Evolutionary conservation across 2,113 vertebrate species (phyloP).

Genomic region (Mus spicilegus): DNA sequence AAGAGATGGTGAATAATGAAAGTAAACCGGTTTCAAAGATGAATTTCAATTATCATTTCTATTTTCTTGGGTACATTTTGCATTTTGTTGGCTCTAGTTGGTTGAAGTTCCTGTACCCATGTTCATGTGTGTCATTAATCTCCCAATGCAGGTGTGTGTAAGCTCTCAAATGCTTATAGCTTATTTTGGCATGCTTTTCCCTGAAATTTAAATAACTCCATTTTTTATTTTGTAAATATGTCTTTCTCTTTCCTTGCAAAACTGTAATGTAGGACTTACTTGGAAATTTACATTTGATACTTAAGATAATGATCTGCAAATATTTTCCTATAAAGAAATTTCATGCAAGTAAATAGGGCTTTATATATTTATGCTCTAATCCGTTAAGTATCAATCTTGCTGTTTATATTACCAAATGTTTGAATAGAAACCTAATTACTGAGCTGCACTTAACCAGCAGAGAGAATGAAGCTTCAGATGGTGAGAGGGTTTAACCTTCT

Average conservation of each 20-base stretch:
- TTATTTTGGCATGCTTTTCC: slow-evolving; percentile 7
- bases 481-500: neutral
- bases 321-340: slow-evolving; percentile 59
- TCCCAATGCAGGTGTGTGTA: slow-evolving; percentile 48
- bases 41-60: slow-evolving; percentile 26
- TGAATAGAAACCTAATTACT: slow-evolving; percentile 50
- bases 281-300: slow-evolving; percentile 65
- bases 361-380: slow-evolving; percentile 45
- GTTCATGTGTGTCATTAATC: slow-evolving; percentile 1
- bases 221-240: slow-evolving; percentile 42
- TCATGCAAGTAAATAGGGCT: slow-evolving; percentile 54
- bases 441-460: slow-evolving; percentile 39
- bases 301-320: slow-evolving; percentile 67
- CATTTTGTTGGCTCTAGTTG: slow-evolving; percentile 48
- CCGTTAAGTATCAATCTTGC: slow-evolving; percentile 52
- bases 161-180: slow-evolving; percentile 36
- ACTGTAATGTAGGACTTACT: slow-evolving; percentile 46
- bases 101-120: slow-evolving; percentile 42
- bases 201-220: slow-evolving; percentile 57
- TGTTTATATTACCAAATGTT: slow-evolving; percentile 60
- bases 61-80: slow-evolving; percentile 46
- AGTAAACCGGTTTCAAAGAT: slow-evolving; percentile 41
- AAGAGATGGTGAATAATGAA: slow-evolving; percentile 27
- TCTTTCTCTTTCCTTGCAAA: slow-evolving; percentile 38
- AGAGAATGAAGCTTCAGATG: slow-evolving; percentile 46